Conservation (phyloP, 2,113 vertebrate species). For the Chroicocephalus ridibundus region DNA sequence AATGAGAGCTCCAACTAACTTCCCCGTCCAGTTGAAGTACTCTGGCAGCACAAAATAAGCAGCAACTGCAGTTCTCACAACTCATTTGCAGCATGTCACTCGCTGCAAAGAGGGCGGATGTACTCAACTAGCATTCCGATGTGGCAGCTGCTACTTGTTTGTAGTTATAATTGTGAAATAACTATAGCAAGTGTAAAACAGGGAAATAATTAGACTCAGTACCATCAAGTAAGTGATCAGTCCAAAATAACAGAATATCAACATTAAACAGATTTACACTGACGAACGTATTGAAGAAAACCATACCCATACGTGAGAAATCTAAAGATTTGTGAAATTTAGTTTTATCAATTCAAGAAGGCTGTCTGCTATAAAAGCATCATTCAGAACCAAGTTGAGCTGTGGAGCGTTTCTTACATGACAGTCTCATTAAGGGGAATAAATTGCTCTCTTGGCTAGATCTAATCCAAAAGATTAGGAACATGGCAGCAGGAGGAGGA, state of each 20-base stretch:
- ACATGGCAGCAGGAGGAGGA: neutral
- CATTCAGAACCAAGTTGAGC: neutral
- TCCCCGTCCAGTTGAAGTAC: neutral
- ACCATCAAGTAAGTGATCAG: neutral
- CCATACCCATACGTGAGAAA: neutral
- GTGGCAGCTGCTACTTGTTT: neutral
- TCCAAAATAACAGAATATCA: neutral
- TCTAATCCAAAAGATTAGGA: neutral
- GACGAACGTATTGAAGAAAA: neutral
- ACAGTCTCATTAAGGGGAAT: neutral
- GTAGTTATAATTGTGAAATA: neutral
- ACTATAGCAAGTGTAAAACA: neutral
- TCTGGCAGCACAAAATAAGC: neutral
- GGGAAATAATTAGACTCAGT: neutral
- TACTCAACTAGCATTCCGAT: neutral
- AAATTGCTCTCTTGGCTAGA: neutral
- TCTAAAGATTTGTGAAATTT: neutral
- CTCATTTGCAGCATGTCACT: neutral
- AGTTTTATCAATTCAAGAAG: neutral
- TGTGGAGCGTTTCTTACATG: neutral
- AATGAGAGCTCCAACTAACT: neutral
- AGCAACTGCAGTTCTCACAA: neutral
- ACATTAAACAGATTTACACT: neutral
- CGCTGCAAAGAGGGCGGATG: neutral
- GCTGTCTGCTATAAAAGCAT: neutral